These are phyloP conservation scores for Isoperla grammatica DNA, from an alignment of 2,888 invertebrate species.

Conservation along the genomic window DNA sequence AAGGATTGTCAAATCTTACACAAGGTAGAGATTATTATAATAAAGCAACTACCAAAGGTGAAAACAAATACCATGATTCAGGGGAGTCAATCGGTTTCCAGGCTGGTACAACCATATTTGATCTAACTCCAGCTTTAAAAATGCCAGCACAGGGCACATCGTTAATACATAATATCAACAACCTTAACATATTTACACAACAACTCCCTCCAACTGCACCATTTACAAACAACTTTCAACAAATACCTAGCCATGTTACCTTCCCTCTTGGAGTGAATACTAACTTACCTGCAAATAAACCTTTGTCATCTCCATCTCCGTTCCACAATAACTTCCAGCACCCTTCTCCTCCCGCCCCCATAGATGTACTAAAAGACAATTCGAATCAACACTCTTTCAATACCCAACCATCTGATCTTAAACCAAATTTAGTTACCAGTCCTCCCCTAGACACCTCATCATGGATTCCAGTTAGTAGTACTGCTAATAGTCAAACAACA, in stretches of 20 bases:
- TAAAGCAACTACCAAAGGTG: not conserved
- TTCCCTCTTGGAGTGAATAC: constrained; percentile 18
- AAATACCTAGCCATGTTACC: not conserved
- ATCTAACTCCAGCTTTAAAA: constrained; percentile 29
- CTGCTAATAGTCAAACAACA: not conserved
- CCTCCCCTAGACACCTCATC: not conserved
- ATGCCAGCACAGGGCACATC: constrained; percentile 27
- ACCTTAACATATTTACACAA: constrained; percentile 15
- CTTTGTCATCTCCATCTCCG: constrained; percentile 2
- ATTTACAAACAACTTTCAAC: constrained; percentile 3
- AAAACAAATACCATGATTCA: not conserved
- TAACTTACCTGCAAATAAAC: not conserved
- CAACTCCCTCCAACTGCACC: constrained; percentile 10
- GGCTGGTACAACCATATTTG: constrained; percentile 7
- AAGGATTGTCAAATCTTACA: not conserved
- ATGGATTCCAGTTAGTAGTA: constrained; percentile 1
- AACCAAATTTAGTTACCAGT: constrained; percentile 2
- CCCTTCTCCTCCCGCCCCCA: constrained; percentile 8
- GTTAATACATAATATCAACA: constrained; percentile 27
- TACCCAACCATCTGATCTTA: constrained; percentile 5
- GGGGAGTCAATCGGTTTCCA: not conserved
- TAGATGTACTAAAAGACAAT: not conserved
- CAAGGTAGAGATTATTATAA: not conserved
- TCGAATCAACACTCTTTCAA: constrained; percentile 16
- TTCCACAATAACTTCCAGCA: constrained; percentile 16